Evolutionary conservation across 2,888 invertebrate genomes (phyloP).

Genomic region (Zootermopsis nevadensis): DNA sequence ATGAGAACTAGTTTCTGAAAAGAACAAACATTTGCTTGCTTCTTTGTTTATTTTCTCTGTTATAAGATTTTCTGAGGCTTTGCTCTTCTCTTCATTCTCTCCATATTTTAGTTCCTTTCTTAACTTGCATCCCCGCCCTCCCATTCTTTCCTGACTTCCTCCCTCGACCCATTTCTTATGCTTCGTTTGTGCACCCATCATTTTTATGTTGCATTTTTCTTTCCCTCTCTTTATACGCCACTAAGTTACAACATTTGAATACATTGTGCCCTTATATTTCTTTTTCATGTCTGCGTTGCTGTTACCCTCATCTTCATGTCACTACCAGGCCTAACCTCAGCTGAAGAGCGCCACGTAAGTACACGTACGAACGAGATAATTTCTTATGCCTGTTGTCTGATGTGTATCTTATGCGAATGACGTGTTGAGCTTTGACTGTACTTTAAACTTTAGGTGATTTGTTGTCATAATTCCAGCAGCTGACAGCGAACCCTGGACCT

Average conservation of each 20-base stretch:
- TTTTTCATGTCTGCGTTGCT: slow-evolving; percentile 11
- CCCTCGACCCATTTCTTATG: neutral
- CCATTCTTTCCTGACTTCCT: neutral
- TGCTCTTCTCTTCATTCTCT: neutral
- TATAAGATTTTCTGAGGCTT: slow-evolving; percentile 22
- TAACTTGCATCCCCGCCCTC: neutral
- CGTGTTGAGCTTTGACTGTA: too few relatives aligned
- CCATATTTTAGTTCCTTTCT: slow-evolving; percentile 4
- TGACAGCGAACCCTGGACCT: too few relatives aligned
- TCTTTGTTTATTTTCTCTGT: slow-evolving; percentile 14
- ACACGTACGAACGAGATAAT: neutral
- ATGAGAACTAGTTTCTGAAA: neutral
- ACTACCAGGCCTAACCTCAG: slow-evolving; percentile 72
- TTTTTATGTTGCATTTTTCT: neutral
- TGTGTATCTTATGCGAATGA: too few relatives aligned
- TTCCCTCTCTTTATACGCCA: neutral
- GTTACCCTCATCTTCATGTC: neutral
- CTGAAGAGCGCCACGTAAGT: slow-evolving; percentile 77
- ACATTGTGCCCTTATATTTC: slow-evolving; percentile 39
- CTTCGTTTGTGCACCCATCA: neutral
- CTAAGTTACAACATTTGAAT: slow-evolving; percentile 36
- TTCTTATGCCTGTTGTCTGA: too few relatives aligned
- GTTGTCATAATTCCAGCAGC: too few relatives aligned
- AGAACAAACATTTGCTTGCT: neutral
- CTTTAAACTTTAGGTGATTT: too few relatives aligned